Percentiles rank a stretch among this genome's conserved stretches.
Conservation (phyloP, 2,113 vertebrate genomes). For the Holacanthus passer region DNA sequence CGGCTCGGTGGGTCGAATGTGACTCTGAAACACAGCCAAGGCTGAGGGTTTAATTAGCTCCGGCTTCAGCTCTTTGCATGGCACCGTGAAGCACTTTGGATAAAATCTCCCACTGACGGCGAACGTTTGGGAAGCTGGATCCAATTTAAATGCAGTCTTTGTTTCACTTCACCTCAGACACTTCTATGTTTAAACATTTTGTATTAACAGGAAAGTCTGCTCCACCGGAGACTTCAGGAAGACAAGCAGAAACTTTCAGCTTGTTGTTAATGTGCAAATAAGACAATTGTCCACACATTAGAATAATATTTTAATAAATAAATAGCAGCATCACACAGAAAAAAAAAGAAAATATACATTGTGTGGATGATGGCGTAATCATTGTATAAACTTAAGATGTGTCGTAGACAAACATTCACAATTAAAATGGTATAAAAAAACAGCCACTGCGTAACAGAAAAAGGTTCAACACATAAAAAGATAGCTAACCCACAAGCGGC, state of each 20-base stretch:
- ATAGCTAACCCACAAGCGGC: constrained; percentile 16
- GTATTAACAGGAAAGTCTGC: not conserved
- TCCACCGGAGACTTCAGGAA: not conserved
- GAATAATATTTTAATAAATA: constrained; percentile 84
- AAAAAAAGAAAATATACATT: constrained; percentile 61
- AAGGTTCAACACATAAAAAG: constrained; percentile 52
- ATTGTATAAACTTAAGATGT: constrained; percentile 54
- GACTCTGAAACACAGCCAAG: constrained; percentile 28
- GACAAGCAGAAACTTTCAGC: too few species aligned
- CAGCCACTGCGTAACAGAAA: constrained; percentile 50
- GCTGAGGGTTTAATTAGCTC: constrained; percentile 32
- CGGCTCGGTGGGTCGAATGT: not conserved
- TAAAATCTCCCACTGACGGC: constrained; percentile 27
- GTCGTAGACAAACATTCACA: constrained; percentile 77
- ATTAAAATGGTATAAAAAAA: constrained; percentile 71
- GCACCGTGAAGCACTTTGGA: constrained; percentile 6
- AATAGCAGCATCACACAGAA: constrained; percentile 82
- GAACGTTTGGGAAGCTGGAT: not conserved
- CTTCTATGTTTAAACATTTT: not conserved
- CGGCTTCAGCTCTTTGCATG: not conserved
- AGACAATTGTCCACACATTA: constrained; percentile 49
- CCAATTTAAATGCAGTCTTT: not conserved
- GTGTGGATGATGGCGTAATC: constrained; percentile 60
- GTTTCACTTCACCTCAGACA: not conserved
- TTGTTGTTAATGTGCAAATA: not conserved